phyloP scores from a whole-genome alignment of 2,113 vertebrate genomes.

The Sapayoa aenigma region DNA sequence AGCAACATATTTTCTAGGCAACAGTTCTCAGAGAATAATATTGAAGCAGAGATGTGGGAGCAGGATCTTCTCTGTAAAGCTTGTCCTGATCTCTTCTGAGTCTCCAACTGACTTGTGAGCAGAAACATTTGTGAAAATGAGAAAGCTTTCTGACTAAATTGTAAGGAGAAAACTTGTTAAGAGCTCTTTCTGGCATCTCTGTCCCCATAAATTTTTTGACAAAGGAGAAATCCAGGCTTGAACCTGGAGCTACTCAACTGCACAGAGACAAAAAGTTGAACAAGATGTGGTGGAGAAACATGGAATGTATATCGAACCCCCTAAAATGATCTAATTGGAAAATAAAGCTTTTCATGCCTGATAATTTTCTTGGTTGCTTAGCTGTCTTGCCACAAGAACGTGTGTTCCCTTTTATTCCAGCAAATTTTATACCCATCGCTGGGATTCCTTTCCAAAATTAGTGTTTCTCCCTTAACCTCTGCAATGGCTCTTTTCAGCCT shows the following conservation, averaged over 20 bases:
- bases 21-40: background rate
- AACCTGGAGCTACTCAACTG: background rate
- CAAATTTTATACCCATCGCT: background rate
- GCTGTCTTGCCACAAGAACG: background rate
- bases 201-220: background rate
- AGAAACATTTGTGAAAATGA: background rate
- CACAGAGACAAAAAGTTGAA: background rate
- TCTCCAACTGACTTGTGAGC: background rate
- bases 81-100: background rate
- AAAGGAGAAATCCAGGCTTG: background rate
- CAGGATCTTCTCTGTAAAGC: background rate
- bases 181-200: background rate
- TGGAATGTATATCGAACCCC: background rate
- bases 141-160: background rate
- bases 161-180: background rate
- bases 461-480: slow-evolving; percentile 10
- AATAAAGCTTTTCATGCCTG: background rate
- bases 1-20: background rate
- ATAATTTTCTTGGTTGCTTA: background rate
- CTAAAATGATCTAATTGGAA: background rate
- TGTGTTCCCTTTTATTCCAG: background rate
- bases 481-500: slow-evolving; percentile 29
- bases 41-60: background rate
- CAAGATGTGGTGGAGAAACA: background rate
- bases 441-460: slow-evolving; percentile 25